Base-by-base conservation (phyloP, 1,140 invertebrate species). In the Parapsyche elsis region DNA sequence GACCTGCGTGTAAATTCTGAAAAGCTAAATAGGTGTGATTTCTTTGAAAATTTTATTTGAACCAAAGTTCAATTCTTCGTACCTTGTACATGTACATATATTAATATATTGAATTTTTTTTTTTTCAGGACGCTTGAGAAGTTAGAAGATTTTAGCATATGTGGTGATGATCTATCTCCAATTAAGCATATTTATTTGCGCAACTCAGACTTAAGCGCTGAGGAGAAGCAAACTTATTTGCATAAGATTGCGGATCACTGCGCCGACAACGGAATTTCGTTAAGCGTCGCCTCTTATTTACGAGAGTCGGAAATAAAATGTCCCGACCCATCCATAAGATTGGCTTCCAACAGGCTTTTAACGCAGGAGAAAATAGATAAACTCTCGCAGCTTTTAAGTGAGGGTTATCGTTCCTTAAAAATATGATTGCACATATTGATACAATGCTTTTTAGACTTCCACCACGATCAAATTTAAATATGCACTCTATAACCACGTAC, bases 131-230 rank as follows among this genome's bases (percentile, higher is more conserved):
- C 87, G 45, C 85, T 92, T 83, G 76, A 86, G 70, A 84, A 87
- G 74, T 86, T 92, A 64, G 84, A 91, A 82, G 86, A 92, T 81
- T 86, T 91, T 82, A 84, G 85, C 83, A 87, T 96, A 81, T 75
- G 87, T 7, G 93, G 93, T 0, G 88, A 92, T 82, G 86, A 88
- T 7, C 74, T 93, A 0, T 94, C 94, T 0, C 95, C 96, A 0
- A 88, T 97, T 0, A 96, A 97, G 84, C 95, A 97, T 87, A 84
- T 97, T 5, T 92, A 92, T 83, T 86, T 97, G 16, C 90, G 89
- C 19, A 84, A 85, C 0, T 85, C 90, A 10, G 85, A 89, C 2
- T 82, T 87, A 0, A 89, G 90, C 0, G 85, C 87, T 26, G 86
- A 90, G 0, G 82, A 88, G 10, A 92, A 93, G 84, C 84, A 91